A percentile compares a stretch with the other conserved stretches of the same genome.
Evolutionary conservation across 2,113 vertebrate genomes (phyloP).

Genomic region (Strix uralensis): DNA sequence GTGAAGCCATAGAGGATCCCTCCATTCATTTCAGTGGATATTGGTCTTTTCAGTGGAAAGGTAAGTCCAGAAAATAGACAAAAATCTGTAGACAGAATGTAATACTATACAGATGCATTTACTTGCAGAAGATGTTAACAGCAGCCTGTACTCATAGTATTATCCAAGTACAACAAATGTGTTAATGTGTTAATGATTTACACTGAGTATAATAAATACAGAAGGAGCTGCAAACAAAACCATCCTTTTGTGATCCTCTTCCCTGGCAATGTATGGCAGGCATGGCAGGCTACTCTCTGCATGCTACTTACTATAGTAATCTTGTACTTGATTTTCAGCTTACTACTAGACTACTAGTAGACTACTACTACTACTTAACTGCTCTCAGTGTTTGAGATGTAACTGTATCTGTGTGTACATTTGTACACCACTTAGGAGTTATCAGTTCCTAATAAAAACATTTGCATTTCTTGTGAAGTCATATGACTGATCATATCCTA

Average conservation of each 20-base stretch:
- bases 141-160: background rate
- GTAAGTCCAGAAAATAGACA: background rate
- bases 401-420: background rate
- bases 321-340: background rate
- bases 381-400: background rate
- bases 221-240: background rate
- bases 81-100: background rate
- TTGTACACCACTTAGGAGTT: background rate
- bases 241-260: background rate
- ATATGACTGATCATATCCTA: background rate
- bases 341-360: background rate
- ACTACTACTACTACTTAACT: background rate
- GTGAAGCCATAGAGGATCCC: background rate
- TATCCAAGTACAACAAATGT: background rate
- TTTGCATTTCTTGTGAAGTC: background rate
- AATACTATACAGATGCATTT: background rate
- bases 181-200: background rate
- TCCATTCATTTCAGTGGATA: background rate
- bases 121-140: background rate
- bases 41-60: background rate
- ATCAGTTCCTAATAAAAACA: background rate
- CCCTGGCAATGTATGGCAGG: background rate
- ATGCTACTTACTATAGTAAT: background rate
- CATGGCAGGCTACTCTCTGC: background rate
- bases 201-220: background rate